phyloP scores from a whole-genome alignment of 1,140 invertebrate genomes.

The Zaprionus ghesquierei region DNA sequence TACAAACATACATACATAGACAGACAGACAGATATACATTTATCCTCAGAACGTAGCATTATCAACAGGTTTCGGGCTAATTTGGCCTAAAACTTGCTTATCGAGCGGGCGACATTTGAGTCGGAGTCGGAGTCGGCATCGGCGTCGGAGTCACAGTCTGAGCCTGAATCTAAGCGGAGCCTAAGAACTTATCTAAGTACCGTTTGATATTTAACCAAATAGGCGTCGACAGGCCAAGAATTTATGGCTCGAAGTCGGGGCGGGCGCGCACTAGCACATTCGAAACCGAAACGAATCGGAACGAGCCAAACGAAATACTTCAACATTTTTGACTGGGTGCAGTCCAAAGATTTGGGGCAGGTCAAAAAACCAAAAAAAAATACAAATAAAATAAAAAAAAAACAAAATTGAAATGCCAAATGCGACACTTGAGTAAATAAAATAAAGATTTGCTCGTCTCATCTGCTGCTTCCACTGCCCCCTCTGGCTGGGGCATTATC shows the following conservation, averaged over 20 bases:
- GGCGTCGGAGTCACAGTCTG: too few relatives aligned
- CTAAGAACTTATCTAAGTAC: slow-evolving; percentile 17
- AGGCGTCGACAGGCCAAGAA: slow-evolving; percentile 30
- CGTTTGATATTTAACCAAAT: slow-evolving; percentile 33
- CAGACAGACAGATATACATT: not conserved
- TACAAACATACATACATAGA: not conserved
- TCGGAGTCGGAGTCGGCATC: not conserved
- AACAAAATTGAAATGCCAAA: not conserved
- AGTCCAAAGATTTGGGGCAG: slow-evolving; percentile 9
- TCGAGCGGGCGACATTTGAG: slow-evolving; percentile 1
- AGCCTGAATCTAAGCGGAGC: not conserved
- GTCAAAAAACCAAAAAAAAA: not conserved
- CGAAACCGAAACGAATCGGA: slow-evolving; percentile 10
- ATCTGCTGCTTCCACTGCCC: not conserved
- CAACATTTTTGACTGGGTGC: slow-evolving; percentile 10
- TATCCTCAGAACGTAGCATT: not conserved
- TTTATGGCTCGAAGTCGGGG: slow-evolving; percentile 21
- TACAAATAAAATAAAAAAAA: not conserved
- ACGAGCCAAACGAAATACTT: not conserved
- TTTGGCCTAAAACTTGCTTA: not conserved
- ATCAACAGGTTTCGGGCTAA: not conserved
- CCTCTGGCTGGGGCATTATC: not conserved
- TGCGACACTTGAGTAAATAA: not conserved
- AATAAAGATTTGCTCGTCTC: slow-evolving; percentile 3
- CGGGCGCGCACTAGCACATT: not conserved